Evolutionary conservation across 2,888 invertebrate genomes (phyloP), one percentile per base, ranked within the genome.

Genomic region (Callosobruchus maculatus): DNA sequence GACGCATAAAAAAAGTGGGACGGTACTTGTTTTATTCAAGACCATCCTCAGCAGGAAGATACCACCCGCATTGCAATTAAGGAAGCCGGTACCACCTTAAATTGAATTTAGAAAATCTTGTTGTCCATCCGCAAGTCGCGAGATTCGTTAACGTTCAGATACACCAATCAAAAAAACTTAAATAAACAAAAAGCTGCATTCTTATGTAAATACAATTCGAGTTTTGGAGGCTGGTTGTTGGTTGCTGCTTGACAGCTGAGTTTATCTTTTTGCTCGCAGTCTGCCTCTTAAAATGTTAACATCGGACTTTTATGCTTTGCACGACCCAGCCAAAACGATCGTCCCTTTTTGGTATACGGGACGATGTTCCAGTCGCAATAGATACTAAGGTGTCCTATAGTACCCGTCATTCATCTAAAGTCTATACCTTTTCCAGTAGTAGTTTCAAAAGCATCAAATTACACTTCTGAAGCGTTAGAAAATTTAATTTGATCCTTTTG

Each of bases 201-300:
- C 78, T 76, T 76, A 79, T 79, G 78, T 74, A 76, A 78, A 78
- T 78, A 70, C 31, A 30, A 67, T 49, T 73, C 21, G 71, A 68
- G 67, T 72, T 70, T 70, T 31, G 71, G 21, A 21, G 30, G 21
- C 31, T 2, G 21, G 22, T 21, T 22, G 66, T 71, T 67, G 67
- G 22, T 67, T 0, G 67, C 71, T 67, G 66, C 71, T 71, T 49
- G 49, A 49, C 49, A 49, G 49, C 49, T 49, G 49, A 49, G 49
- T 49, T 5, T 49, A 13, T 49, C 49, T 49, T 49, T 49, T 49
- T 49, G 49, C 49, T 49, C 49, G 49, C 49, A 18, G 49, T 49
- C 49, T 49, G 49, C 49, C 49, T 49, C 49, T 49, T 49, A 49
- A 49, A 49, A 49, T 49, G 49, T 49, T 49, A 49, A 49, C 49